Evolutionary conservation across 2,797 vertebrate genomes (phyloP).

Genomic region (Buphagus erythrorhynchus): DNA sequence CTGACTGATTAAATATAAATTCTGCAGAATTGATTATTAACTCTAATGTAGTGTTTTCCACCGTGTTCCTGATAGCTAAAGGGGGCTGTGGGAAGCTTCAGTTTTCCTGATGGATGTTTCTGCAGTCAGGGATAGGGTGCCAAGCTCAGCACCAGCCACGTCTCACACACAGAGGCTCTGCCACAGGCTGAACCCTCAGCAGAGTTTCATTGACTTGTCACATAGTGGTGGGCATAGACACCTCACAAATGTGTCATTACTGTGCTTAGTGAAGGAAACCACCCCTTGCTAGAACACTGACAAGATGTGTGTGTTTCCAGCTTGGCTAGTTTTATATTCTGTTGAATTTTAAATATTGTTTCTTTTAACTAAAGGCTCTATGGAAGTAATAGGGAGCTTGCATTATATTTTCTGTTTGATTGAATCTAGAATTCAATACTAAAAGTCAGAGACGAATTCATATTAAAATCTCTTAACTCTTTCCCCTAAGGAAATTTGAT

Average conservation of each 20-base stretch:
- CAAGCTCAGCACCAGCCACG: conserved; percentile 42
- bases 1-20: conserved; percentile 47
- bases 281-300: conserved; percentile 40
- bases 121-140: conserved; percentile 47
- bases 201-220: conserved; percentile 62
- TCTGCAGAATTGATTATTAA: conserved; percentile 43
- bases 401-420: conserved; percentile 71
- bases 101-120: conserved; percentile 53
- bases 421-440: conserved; percentile 17
- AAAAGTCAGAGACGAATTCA: background rate
- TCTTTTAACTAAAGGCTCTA: conserved; percentile 48
- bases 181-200: conserved; percentile 32
- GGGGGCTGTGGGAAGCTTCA: conserved; percentile 25
- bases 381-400: conserved; percentile 46
- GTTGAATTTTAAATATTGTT: conserved; percentile 64
- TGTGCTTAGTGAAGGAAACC: conserved; percentile 28
- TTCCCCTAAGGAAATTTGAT: conserved; percentile 21
- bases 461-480: background rate
- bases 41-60: conserved; percentile 8
- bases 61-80: conserved; percentile 45
- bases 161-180: conserved; percentile 19
- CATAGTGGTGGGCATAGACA: conserved; percentile 46
- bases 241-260: conserved; percentile 49
- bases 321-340: conserved; percentile 63
- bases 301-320: conserved; percentile 33